phyloP scores from a whole-genome alignment of 2,113 vertebrate species.

The Sylvietta virens region DNA sequence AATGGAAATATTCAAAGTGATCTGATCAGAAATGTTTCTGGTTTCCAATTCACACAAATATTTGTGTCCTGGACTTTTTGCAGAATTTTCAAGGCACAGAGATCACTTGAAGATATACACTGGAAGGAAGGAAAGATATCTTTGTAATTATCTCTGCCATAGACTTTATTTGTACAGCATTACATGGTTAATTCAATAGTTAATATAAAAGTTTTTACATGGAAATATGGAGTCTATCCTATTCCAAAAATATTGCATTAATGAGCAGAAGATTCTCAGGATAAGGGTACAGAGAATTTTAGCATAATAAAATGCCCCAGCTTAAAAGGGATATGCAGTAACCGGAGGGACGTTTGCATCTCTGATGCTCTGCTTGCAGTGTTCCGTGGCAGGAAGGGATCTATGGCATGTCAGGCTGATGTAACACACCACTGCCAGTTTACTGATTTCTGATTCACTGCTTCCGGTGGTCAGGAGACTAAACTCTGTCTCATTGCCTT shows the following conservation, averaged over 20 bases:
- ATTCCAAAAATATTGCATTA: neutral
- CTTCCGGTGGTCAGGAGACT: neutral
- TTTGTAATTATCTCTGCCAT: neutral
- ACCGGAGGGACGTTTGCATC: neutral
- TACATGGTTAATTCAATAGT: neutral
- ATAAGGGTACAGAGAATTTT: neutral
- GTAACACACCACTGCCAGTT: neutral
- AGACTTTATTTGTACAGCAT: neutral
- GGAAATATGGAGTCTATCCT: neutral
- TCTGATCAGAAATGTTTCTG: neutral
- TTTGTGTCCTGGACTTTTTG: neutral
- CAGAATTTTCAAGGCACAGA: neutral
- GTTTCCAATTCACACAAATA: neutral
- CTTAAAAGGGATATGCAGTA: neutral
- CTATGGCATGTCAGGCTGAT: fast-evolving
- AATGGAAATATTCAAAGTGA: neutral
- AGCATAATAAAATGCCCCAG: neutral
- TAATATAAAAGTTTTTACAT: neutral
- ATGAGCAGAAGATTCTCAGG: neutral
- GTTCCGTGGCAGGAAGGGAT: neutral
- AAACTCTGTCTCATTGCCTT: neutral
- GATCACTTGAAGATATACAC: neutral
- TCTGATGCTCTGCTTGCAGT: neutral
- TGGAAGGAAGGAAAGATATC: neutral
- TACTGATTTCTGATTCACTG: neutral